Evolutionary conservation across 2,888 invertebrate genomes (phyloP), one percentile per base, ranked within the genome.

Genomic region (Drosophila acutilabella): DNA sequence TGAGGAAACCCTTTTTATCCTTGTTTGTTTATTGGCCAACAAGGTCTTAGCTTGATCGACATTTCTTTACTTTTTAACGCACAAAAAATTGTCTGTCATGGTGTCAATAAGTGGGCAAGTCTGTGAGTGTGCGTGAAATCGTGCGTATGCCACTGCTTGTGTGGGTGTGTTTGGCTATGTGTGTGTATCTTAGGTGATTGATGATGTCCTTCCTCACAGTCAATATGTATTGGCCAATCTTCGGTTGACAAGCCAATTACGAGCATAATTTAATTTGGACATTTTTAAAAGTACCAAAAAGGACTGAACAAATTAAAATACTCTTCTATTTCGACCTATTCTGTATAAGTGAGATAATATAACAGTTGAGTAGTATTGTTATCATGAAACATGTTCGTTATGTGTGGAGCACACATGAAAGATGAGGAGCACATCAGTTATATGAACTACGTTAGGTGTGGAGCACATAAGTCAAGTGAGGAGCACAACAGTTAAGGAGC

Each of bases 1-100:
- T 48, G 10, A 10, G 30, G 23, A 38, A 54, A 61, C 65, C 79
- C 61, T 65, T 84, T 83, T 67, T 52, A 64, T 59, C 64, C 70
- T 68, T 65, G 72, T 84, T 83, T 67, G 54, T 67, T 59, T 66
- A 74, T 68, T 65, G 72, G 80, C 50, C 64, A 67, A 36, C 69
- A 36, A 36, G 36, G 62, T 61, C 74, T 68, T 65, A 61, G 60
- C 62, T 81, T 71, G 68, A 84, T 88, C 79, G 87, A 80, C 78
- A 66, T 64, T 70, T 80, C 53, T n/a, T 40, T 30, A 38, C 4
- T 48, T 58, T 41, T 44, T 8, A 61, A 61, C 51, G 56, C 65
- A 64, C 57, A 75, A 58, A 62, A 81, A 80, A 38, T 72, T 65
- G 70, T 61, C 68, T 60, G 71, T 84, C 75, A 81, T 60, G 51